Evolutionary conservation across 2,888 invertebrate genomes (phyloP).

Genomic region (Pheosia gnoma): DNA sequence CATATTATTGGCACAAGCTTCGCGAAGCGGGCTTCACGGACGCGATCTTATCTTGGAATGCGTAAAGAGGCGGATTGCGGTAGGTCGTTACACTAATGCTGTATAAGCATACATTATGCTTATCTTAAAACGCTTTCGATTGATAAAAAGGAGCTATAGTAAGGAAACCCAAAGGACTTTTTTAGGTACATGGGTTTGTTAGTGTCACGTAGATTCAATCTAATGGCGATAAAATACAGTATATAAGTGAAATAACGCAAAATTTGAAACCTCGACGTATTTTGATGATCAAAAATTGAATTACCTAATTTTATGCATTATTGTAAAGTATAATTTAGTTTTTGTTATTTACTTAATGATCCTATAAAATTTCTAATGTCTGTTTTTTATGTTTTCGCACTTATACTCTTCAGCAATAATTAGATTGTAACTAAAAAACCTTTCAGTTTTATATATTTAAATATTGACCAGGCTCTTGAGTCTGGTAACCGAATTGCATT

Average conservation of each 20-base stretch:
- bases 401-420: background rate
- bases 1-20: background rate
- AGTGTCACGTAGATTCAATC: no score
- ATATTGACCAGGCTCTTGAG: no score
- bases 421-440: background rate
- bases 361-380: background rate
- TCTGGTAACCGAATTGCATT: no score
- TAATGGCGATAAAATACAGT: no score
- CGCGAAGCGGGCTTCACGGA: constrained; percentile 25
- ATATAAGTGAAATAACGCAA: no score
- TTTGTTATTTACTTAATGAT: no score
- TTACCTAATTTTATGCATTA: no score
- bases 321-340: no score
- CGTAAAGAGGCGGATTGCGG: constrained; percentile 28
- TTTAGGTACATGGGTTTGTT: no score
- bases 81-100: constrained; percentile 29
- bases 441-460: background rate
- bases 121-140: background rate
- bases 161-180: no score
- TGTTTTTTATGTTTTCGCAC: background rate
- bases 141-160: background rate
- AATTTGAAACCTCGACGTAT: no score
- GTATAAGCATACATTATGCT: constrained; percentile 1
- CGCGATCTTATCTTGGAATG: constrained; percentile 28
- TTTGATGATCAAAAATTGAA: no score